Evolutionary conservation across 2,113 vertebrate genomes (phyloP), one percentile per base, ranked within the genome.

Genomic region (Equus quagga): DNA sequence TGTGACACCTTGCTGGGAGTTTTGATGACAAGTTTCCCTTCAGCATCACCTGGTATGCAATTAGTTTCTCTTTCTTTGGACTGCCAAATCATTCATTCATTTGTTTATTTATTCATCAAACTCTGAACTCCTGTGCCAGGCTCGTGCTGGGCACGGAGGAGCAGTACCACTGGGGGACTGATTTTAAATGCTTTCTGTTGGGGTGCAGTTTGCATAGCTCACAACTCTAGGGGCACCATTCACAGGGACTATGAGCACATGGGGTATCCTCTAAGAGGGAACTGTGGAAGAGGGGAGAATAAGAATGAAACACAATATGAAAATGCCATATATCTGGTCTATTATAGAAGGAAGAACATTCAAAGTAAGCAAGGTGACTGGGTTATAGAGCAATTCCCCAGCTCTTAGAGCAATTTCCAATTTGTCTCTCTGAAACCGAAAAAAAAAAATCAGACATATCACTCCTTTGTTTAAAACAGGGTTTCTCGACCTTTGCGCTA

Each of bases 21-120:
- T 89, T 96, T 89, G 92, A 93, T n/a, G 58, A 44, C 84, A 49
- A 88, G 56, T 70, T 92, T 93, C 92, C 79, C 89, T 95, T 95
- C 33, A 5, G 41, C 72, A 70, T 96, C 85, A 86, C 86, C 82
- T 92, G 54, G 60, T 87, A 62, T 79, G 58, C 73, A 82, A n/a
- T 96, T 87, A 90, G 49, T 67, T 70, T 65, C 78, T 70, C 46
- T 49, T 84, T 87, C 82, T 93, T 86, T 79, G 79, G 14, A 89
- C 19, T 33, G 44, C 19, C 12, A 67, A n/a, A 18, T 46, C 64
- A 67, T 51, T 54, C 67, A 14, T 95, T 64, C 36, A 44, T 56
- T 94, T 79, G 56, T 21, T 31, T 51, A 69, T 4, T 85, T 73
- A 36, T n/a, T 97, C 83, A 81, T 64, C 14, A 69, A 62, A 81